Evolutionary conservation across 2,113 vertebrate genomes (phyloP), one percentile per base, ranked within the genome.

Genomic region (Colinus virginianus): DNA sequence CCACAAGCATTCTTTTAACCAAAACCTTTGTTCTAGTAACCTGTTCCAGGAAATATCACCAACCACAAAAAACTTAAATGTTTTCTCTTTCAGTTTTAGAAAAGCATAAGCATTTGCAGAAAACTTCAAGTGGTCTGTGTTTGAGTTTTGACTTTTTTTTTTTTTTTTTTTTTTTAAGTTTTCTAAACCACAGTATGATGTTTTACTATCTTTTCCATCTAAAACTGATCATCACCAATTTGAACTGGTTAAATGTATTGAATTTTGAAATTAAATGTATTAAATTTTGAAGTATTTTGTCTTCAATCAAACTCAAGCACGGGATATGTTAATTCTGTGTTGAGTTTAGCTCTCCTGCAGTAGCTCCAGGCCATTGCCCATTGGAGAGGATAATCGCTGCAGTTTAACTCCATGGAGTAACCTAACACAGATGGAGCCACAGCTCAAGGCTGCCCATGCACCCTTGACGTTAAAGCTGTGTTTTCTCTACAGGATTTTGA

Each of bases 401-500:
- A 13, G 46, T 19, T 45, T 48, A 84, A 69, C 69, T 93, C 83
- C 56, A 6, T 2, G 2, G 34, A 32, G 81, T 53, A 71, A 78
- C 67, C 59, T 25, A 21, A 70, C 38, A 78, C 51, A 43, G 25
- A 46, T 42, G 45, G 25, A 63, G 62, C 62, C 18, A 4, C 8
- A 66, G 4, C 21, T 30, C 1, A 0, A 76, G 66, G 74, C 45
- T 45, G 12, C 15, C 79, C 0, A 2, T 62, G 46, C 84, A 70
- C 13, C 59, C 75, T 53, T 80, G 32, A 28, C 46, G 84, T 95
- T 91, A 93, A 82, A 43, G 66, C 58, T 17, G 25, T 59, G 63
- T 74, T 84, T 85, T 69, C 90, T 93, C 88, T 2, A 2, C 91
- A 96, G 90, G 87, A 89, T 97, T 97, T 98, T 97, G 97, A 97